Evolutionary conservation across 2,797 vertebrate genomes (phyloP).

Genomic region (Peromyscus attwateri): DNA sequence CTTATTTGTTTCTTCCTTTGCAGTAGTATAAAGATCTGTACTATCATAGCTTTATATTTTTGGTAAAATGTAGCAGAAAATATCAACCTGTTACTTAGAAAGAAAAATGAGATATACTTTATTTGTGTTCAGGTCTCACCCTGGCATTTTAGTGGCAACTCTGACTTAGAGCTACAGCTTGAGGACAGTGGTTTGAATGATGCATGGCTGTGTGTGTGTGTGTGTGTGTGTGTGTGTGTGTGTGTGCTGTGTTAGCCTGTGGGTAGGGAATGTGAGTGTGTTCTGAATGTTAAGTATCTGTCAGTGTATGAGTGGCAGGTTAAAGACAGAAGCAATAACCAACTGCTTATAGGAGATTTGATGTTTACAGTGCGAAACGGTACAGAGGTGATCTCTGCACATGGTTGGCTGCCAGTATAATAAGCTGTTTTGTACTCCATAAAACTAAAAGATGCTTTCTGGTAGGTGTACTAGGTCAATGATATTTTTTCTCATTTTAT

Average conservation of each 20-base stretch:
- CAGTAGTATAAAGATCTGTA: conserved; percentile 80
- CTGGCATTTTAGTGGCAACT: conserved; percentile 89
- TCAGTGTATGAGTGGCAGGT: conserved; percentile 87
- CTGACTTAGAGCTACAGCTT: conserved; percentile 90
- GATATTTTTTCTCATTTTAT: conserved; percentile 10
- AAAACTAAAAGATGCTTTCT: conserved; percentile 49
- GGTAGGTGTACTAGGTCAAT: conserved; percentile 23
- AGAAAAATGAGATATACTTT: conserved; percentile 88
- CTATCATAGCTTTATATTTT: conserved; percentile 82
- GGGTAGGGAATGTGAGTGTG: conserved; percentile 90
- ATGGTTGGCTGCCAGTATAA: conserved; percentile 78
- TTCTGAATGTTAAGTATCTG: conserved; percentile 91
- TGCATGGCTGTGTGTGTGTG: conserved; percentile 90
- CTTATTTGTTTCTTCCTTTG: conserved; percentile 79
- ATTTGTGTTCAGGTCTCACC: conserved; percentile 89
- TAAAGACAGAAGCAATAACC: conserved; percentile 91
- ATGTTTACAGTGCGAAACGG: conserved; percentile 82
- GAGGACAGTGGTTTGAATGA: conserved; percentile 91
- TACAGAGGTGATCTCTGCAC: conserved; percentile 77
- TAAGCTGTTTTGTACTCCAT: conserved; percentile 64
- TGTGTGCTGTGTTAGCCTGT: conserved; percentile 89
- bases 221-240: conserved; percentile 89
- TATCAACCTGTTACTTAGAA: conserved; percentile 88
- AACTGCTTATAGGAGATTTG: conserved; percentile 86
- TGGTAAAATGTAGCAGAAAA: conserved; percentile 83